Evolutionary conservation across 2,888 invertebrate species (phyloP), one percentile per base, ranked within the genome.

Genomic region (Macrosoma leucophasiata): DNA sequence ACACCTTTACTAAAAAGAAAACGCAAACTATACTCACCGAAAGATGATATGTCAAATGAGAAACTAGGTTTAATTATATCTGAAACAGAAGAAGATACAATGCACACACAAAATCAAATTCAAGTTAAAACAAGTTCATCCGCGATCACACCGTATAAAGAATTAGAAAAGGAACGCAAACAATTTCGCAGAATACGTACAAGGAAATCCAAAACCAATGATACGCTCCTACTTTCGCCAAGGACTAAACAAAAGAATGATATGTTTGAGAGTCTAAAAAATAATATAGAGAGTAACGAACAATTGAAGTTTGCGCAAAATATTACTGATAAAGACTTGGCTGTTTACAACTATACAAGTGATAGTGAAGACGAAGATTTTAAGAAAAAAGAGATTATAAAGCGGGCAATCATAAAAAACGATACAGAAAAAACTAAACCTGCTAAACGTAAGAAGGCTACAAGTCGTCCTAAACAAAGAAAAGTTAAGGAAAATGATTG

Each of bases 281-380:
- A 60, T 19, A 59, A 56, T 1, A 39, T 55, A 0, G 62, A 71
- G 6, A 54, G 49, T 28, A 48, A 52, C 4, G 62, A 65, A 41
- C 49, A 55, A 15, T 49, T 70, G 2, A 58, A 35, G 11, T 6
- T 68, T 2, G 64, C 41, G 0, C 56, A 67, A 54, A 37, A 58
- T 40, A 18, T 27, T 12, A 36, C 34, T n/a, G 33, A 53, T 13
- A 43, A 41, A 9, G 58, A 67, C n/a, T 9, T 52, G 0, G 52
- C 50, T 0, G 42, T 69, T 1, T 81, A 67, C 37, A 76, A 81
- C 36, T 76, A 60, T 24, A 60, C 69, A 0, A 70, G 69, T 30
- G 79, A 73, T n/a, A 79, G 75, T 37, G 79, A 78, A 13, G 75
- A 76, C 36, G 62, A 65, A 17, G 64, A 71, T 44, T 75, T 76